Base-by-base conservation (phyloP, 2,888 invertebrate species). In the Napeogenes sylphis region DNA sequence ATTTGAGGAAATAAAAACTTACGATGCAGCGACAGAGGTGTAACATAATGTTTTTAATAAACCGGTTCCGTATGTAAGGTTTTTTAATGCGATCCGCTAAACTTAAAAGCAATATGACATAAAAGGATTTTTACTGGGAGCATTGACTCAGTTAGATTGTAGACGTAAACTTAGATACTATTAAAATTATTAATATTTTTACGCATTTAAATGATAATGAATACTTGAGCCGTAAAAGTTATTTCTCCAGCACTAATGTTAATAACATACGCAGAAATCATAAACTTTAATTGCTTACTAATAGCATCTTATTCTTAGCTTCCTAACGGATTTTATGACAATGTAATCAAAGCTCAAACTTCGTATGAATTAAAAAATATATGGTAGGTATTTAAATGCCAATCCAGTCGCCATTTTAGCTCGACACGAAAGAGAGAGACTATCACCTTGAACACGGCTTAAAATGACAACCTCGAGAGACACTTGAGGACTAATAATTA, bases 351-450 rank as follows among this genome's bases (percentile, higher is more conserved):
- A 84, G 90, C 83, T 78, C 83, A 21, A 21, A 81, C 82, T 83
- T 81, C 79, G 84, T 75, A 83, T 84, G 87, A 85, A 84, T 89
- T 85, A 88, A 89, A 90, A 90, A 90, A 89, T 82, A 85, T 83
- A 86, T 90, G 90, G 89, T 90, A 90, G 90, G 89, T 90, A 90
- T 90, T 90, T 90, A 90, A 90, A 90, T 90, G 89, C 85, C 90
- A 90, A 81, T 81, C 76, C 78, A 76, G 83, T 76, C 88, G 89
- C 90, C 89, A 87, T 88, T 87, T 88, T 85, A 82, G 83, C 79
- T 78, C 85, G 83, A 81, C 78, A 79, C 80, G 81, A 85, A 82
- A 83, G 83, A 84, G 84, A 85, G 87, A 84, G 86, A 84, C 86
- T 88, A 86, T 89, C 87, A 83, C 90, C 90, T 90, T 90, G 89